Evolutionary conservation across 1,140 invertebrate species (phyloP).

Genomic region (Manduca sexta): DNA sequence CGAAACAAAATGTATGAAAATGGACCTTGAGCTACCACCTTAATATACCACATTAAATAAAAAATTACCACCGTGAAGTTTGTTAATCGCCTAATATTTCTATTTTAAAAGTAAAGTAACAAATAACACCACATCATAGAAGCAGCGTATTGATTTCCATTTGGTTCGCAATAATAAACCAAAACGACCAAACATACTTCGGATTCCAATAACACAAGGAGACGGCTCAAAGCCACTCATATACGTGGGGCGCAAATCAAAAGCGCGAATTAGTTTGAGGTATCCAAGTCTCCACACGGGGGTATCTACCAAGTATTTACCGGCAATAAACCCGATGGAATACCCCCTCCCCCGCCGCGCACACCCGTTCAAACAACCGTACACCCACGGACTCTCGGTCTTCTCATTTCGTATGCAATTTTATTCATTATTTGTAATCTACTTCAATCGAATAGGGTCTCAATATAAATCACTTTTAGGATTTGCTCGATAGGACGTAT

Average conservation of each 20-base stretch:
- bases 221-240: background rate
- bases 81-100: no score
- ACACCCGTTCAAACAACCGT: conserved; percentile 50
- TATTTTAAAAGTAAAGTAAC: no score
- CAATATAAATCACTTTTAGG: conserved; percentile 68
- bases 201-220: no score
- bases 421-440: conserved; percentile 73
- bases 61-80: no score
- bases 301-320: conserved; percentile 46
- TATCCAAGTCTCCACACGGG: conserved; percentile 19
- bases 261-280: conserved; percentile 27
- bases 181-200: no score
- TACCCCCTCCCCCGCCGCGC: conserved; percentile 20
- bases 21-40: no score
- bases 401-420: conserved; percentile 71
- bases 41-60: no score
- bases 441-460: conserved; percentile 66
- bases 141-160: background rate
- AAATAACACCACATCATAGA: background rate
- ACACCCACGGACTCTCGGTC: conserved; percentile 47
- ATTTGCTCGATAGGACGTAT: conserved; percentile 60
- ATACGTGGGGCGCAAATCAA: conserved; percentile 21
- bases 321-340: conserved; percentile 42
- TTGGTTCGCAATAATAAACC: background rate
- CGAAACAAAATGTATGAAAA: no score